Conservation (phyloP, 2,113 vertebrate genomes). For the Numenius arquata region DNA sequence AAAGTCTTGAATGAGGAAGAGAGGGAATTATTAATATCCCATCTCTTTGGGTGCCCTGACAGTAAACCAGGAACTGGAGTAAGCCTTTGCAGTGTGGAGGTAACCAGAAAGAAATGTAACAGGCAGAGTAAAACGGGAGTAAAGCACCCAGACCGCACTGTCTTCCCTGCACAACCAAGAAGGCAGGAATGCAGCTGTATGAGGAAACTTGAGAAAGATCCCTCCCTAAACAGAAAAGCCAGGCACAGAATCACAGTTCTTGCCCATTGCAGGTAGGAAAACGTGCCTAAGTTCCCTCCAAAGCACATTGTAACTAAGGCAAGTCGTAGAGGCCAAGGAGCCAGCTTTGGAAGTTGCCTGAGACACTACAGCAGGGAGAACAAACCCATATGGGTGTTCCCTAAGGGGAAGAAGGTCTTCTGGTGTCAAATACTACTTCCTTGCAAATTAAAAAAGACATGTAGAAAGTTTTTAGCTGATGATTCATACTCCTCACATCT, state of each 20-base stretch:
- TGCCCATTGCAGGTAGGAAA: not conserved
- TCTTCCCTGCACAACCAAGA: not conserved
- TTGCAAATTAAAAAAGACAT: not conserved
- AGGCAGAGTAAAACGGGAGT: not conserved
- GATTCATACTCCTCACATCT: not conserved
- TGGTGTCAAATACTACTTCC: not conserved
- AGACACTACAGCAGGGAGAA: not conserved
- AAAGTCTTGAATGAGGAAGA: not conserved
- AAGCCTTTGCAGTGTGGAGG: not conserved
- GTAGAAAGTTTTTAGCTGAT: not conserved
- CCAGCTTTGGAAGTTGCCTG: not conserved
- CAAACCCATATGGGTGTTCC: accelerated
- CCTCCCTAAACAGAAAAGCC: not conserved
- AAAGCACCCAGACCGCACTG: not conserved
- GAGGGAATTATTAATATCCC: not conserved
- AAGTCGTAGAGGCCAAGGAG: not conserved
- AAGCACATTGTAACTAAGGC: not conserved
- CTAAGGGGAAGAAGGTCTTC: not conserved
- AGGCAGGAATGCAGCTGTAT: not conserved
- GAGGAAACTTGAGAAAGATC: not conserved
- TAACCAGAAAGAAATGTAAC: not conserved
- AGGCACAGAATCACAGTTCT: not conserved
- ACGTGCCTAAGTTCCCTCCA: not conserved
- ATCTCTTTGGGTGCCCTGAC: not conserved
- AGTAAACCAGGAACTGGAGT: not conserved